Percentiles rank a stretch among this genome's conserved stretches.
phyloP scores from a whole-genome alignment of 2,113 vertebrate species.

The Alethe castanea region DNA sequence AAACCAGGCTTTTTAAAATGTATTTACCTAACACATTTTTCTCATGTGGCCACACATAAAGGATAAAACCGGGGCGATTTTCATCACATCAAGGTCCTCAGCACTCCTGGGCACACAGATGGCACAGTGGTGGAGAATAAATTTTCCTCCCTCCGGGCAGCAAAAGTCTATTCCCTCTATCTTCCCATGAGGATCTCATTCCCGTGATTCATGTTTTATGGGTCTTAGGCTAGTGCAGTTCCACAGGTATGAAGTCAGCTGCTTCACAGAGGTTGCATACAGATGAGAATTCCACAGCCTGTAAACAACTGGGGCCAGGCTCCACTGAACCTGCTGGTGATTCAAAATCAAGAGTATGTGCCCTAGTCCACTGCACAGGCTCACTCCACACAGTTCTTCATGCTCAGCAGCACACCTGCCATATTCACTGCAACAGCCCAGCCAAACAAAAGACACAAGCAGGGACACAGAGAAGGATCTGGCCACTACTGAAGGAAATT shows the following conservation, averaged over 20 bases:
- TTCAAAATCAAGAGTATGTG: neutral
- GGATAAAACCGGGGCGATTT: neutral
- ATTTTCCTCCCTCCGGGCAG: neutral
- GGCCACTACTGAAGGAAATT: neutral
- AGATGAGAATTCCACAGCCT: neutral
- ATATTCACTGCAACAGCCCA: neutral
- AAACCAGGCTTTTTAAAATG: neutral
- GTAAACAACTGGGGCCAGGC: neutral
- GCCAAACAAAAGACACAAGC: neutral
- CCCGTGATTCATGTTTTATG: neutral
- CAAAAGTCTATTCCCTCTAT: neutral
- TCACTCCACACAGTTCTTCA: fast-evolving
- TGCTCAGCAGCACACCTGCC: neutral
- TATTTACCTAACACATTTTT: neutral
- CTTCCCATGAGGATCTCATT: neutral
- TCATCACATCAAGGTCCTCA: neutral
- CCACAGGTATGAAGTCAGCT: neutral
- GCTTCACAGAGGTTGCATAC: neutral
- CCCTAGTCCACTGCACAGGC: neutral
- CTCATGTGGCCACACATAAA: neutral
- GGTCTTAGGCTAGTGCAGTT: neutral
- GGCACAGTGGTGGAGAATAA: neutral
- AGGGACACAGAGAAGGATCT: neutral
- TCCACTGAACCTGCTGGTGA: neutral
- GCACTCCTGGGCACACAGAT: neutral